Evolutionary conservation across 1,140 invertebrate species (phyloP), one percentile per base, ranked within the genome.

Genomic region (Pentalonia nigronervosa): DNA sequence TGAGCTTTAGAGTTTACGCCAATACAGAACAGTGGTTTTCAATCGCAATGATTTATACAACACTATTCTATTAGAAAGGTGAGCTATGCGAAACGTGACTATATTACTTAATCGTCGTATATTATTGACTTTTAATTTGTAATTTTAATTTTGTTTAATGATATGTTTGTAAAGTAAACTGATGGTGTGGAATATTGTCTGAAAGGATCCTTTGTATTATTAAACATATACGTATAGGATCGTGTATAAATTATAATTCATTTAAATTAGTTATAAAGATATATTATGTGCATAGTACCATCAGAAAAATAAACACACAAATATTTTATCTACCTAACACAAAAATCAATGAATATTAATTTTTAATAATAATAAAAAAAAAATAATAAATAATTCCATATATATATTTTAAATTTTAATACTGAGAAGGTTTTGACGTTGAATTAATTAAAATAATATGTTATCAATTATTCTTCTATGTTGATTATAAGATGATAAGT

Each of bases 291-390:
- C 60, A 76, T 14, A 76, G 14, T 76, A 76, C n/a, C 30, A 76
- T n/a, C 30, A 34, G 4, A 76, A 76, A 76, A n/a, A 76, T n/a
- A 67, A 76, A 76, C n/a, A 76, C 11, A 76, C n/a, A n/a, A 6
- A n/a, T 76, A 14, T 76, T 76, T 76, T 76, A 76, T 11, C 60
- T 76, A 76, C 60, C 60, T 76, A n/a, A 76, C 30, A 34, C 6
- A 76, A 76, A 67, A 76, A 76, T 76, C n/a, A 76, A 76, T 76
- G 60, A 76, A 76, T 76, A 76, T 76, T 76, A 76, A 76, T 76
- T 76, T n/a, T 76, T 6, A 76, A 76, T 76, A n/a, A 41, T 41
- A 41, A 41, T n/a, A 76, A 76, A n/a, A 67, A 76, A 56, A 56
- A 76, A n/a, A n/a, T 17, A 76, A 76, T n/a, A 76, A n/a, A 76